Evolutionary conservation across 2,797 vertebrate species (phyloP).

Genomic region (Enteromius unitaeniatus): DNA sequence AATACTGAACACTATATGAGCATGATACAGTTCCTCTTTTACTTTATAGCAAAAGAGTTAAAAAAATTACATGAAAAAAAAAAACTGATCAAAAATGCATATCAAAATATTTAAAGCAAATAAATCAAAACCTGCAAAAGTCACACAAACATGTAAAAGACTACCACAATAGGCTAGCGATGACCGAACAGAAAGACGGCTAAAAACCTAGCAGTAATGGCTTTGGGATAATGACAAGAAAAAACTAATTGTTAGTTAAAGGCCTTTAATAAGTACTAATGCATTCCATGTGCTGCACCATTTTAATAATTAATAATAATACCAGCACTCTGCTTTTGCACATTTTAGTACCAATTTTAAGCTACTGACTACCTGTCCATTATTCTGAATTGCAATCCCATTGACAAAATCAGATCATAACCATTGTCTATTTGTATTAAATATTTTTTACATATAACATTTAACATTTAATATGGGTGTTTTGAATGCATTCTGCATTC

Average conservation of each 20-base stretch:
- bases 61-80: neutral
- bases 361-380: constrained; percentile 41
- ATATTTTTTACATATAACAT: neutral
- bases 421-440: constrained; percentile 20
- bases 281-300: constrained; percentile 40
- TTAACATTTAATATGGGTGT: neutral
- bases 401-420: constrained; percentile 26
- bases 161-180: neutral
- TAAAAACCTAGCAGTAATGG: neutral
- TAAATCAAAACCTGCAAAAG: neutral
- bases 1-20: neutral
- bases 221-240: neutral
- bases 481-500: neutral
- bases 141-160: neutral
- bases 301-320: constrained; percentile 63
- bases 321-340: constrained; percentile 45
- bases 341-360: constrained; percentile 40
- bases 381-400: constrained; percentile 40
- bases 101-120: neutral
- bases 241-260: constrained; percentile 29
- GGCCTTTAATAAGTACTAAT: constrained; percentile 39
- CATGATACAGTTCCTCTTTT: neutral
- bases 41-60: neutral
- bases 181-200: neutral
- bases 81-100: neutral